Evolutionary conservation across 2,888 invertebrate species (phyloP), one percentile per base, ranked within the genome.

Genomic region (Busseola fusca): DNA sequence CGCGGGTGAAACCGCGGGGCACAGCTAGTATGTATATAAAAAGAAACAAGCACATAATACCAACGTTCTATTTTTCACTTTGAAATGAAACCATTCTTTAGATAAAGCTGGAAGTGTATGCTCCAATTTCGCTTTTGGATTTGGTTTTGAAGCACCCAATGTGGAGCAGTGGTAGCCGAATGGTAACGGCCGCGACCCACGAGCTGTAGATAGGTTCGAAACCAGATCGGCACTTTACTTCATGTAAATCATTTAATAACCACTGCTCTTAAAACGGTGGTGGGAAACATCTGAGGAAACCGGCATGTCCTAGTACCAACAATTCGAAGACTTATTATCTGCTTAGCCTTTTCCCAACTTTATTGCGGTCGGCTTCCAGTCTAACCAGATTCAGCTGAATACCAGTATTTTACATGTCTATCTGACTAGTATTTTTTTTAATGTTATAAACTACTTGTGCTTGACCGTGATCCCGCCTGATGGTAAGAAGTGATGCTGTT

Each of bases 21-120:
- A n/a, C n/a, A n/a, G n/a, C n/a, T n/a, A n/a, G n/a, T n/a, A n/a
- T 18, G 27, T 62, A 27, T 62, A 71, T 25, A 69, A 18, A 64
- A 76, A 67, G 52, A 66, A 76, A 65, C 52, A 59, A 27, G 27
- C 27, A 59, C 54, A 65, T 37, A 67, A 66, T 65, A 37, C 0
- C 21, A 37, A 69, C 45, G 74, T 57, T 30, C 64, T 52, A 58
- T 69, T 68, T 52, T 71, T 71, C 37, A 56, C 62, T 58, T 76
- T 68, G 65, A 37, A 63, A 56, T 74, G 63, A 63, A 76, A 64
- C 60, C 62, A 42, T 63, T 56, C 45, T 56, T 67, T 40, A 58
- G 64, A 48, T 58, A n/a, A 67, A 34, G 25, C 25, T 21, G 40
- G 16, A 42, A 42, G 34, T 40, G 30, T 16, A 48, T 21, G 64